phyloP scores from a whole-genome alignment of 2,888 invertebrate species.

The Stramonita haemastoma region DNA sequence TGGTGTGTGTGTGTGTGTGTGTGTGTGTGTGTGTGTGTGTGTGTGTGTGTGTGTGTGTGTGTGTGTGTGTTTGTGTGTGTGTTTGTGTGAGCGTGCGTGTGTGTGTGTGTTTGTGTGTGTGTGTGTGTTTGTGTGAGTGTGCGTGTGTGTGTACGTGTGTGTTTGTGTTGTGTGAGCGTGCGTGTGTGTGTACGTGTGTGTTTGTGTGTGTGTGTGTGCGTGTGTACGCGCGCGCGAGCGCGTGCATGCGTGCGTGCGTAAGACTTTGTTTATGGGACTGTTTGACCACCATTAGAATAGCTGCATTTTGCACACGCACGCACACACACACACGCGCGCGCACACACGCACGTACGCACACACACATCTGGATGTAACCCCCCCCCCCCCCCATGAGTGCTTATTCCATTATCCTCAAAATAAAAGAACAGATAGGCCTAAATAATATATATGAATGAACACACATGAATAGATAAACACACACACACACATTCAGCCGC shows the following conservation, averaged over 20 bases:
- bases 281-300: background rate
- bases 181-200: too few relatives aligned
- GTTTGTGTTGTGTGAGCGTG: too few relatives aligned
- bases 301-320: background rate
- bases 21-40: background rate
- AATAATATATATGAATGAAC: too few relatives aligned
- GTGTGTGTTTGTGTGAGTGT: background rate
- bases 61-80: slow-evolving; percentile 6
- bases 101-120: background rate
- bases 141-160: background rate
- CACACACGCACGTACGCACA: too few relatives aligned
- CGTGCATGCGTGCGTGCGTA: background rate
- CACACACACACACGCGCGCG: too few relatives aligned
- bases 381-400: too few relatives aligned
- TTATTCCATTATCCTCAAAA: too few relatives aligned
- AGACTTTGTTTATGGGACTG: background rate
- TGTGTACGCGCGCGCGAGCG: background rate
- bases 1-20: slow-evolving; percentile 12
- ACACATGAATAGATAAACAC: too few relatives aligned
- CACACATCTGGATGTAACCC: too few relatives aligned
- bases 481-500: too few relatives aligned
- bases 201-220: background rate
- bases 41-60: slow-evolving; percentile 25
- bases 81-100: background rate
- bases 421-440: too few relatives aligned